These are phyloP conservation scores for Drosophila algonquin DNA, from an alignment of 2,888 invertebrate genomes.

Conservation along the genomic window DNA sequence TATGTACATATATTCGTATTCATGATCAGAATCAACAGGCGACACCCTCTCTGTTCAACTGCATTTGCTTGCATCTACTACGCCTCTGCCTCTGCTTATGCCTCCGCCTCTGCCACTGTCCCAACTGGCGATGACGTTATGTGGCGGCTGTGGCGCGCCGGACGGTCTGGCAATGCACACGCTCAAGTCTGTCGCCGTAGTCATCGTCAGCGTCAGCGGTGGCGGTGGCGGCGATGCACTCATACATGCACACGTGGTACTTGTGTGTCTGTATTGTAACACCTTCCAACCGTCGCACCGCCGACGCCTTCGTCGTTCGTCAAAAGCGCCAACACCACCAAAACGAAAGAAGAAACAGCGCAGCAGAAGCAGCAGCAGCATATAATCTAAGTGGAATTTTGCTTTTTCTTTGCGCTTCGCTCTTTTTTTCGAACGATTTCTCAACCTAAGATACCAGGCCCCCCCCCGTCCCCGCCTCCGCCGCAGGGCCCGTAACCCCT, in stretches of 20 bases:
- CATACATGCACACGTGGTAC: conserved; percentile 41
- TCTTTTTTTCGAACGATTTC: conserved; percentile 62
- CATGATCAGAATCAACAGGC: not conserved
- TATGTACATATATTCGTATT: too few species aligned
- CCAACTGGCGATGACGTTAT: conserved; percentile 64
- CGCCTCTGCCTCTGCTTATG: not conserved
- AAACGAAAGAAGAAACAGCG: conserved; percentile 8
- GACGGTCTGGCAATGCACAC: conserved; percentile 69
- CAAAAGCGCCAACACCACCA: conserved; percentile 60
- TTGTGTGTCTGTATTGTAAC: conserved; percentile 67
- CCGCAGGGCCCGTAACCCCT: not conserved
- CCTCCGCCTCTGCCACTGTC: conserved; percentile 3
- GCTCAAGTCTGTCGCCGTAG: not conserved
- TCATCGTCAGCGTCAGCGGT: not conserved
- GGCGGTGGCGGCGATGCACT: conserved; percentile 23
- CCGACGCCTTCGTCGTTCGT: conserved; percentile 51
- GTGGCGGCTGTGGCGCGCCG: conserved; percentile 66
- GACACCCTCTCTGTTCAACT: not conserved
- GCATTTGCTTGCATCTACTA: not conserved
- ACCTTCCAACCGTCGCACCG: conserved; percentile 65
- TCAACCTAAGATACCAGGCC: conserved; percentile 52
- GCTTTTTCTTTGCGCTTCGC: conserved; percentile 62
- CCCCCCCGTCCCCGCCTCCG: too few species aligned
- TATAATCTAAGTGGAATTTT: conserved; percentile 75
- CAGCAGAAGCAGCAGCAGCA: conserved; percentile 45